Evolutionary conservation across 2,888 invertebrate species (phyloP).

Genomic region (Patella depressa): DNA sequence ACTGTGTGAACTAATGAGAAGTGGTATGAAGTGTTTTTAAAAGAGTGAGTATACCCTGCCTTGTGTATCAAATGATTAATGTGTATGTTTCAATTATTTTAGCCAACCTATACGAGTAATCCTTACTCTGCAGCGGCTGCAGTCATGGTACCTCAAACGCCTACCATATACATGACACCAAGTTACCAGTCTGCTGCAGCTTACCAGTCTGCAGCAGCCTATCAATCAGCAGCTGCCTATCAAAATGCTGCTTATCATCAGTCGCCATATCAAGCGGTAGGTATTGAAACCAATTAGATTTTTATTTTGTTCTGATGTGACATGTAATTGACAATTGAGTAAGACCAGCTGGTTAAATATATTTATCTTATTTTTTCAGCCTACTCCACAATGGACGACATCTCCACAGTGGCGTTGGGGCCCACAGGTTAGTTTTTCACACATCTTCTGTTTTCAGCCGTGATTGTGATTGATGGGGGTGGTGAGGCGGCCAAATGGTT

Average conservation of each 20-base stretch:
- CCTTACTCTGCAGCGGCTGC: slow-evolving; percentile 46
- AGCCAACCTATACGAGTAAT: slow-evolving; percentile 51
- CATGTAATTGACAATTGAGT: neutral
- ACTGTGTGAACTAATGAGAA: too few species aligned
- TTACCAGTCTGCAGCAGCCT: slow-evolving; percentile 50
- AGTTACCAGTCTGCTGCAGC: slow-evolving; percentile 47
- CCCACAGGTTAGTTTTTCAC: slow-evolving; percentile 48
- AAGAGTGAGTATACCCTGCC: too few species aligned
- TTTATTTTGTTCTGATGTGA: too few species aligned
- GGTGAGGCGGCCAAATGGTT: too few species aligned
- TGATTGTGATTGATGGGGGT: too few species aligned
- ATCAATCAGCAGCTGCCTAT: neutral
- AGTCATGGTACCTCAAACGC: slow-evolving; percentile 61
- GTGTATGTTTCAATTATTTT: slow-evolving; percentile 18
- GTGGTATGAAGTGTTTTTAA: too few species aligned
- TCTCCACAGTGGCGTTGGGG: slow-evolving; percentile 58
- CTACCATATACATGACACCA: slow-evolving; percentile 59
- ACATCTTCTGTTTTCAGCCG: too few species aligned
- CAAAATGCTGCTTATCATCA: slow-evolving; percentile 3
- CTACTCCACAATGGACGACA: slow-evolving; percentile 58
- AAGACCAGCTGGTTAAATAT: neutral
- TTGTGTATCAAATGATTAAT: too few species aligned
- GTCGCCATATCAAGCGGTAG: neutral
- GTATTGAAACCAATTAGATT: too few species aligned
- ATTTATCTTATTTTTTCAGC: slow-evolving; percentile 35